A percentile compares a stretch with the other conserved stretches of the same genome.
phyloP scores from a whole-genome alignment of 2,797 vertebrate genomes.

The Gymnothorax javanicus region DNA sequence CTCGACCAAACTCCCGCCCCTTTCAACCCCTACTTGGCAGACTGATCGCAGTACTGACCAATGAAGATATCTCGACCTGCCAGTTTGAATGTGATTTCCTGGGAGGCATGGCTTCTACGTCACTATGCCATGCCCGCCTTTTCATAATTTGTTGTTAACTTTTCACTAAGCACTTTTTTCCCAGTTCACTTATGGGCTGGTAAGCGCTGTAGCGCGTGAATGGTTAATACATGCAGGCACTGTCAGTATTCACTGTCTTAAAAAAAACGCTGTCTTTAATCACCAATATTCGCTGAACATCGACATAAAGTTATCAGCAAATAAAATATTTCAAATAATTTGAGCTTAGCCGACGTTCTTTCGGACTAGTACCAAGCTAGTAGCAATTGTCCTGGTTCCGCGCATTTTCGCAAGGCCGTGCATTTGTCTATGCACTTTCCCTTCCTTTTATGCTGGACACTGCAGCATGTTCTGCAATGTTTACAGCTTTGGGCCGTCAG shows the following conservation, averaged over 20 bases:
- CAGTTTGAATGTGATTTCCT: constrained; percentile 39
- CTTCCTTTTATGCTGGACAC: background rate
- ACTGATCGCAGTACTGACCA: constrained; percentile 42
- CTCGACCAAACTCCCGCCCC: constrained; percentile 52
- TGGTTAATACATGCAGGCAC: background rate
- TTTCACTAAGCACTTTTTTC: background rate
- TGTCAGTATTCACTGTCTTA: background rate
- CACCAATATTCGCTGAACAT: background rate
- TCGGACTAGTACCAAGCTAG: no score
- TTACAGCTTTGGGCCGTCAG: background rate
- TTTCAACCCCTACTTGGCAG: constrained; percentile 25
- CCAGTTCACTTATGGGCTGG: background rate
- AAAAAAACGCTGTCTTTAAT: background rate
- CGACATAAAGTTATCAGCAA: background rate
- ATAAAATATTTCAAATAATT: background rate
- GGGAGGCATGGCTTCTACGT: constrained; percentile 28
- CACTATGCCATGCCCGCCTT: constrained; percentile 22
- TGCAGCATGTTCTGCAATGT: background rate
- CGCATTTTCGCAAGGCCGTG: background rate
- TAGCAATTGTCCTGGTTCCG: background rate
- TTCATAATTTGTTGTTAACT: background rate
- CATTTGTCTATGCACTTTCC: background rate
- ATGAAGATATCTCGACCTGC: constrained; percentile 26
- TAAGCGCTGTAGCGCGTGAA: background rate
- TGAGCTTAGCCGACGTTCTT: background rate